phyloP scores from a whole-genome alignment of 2,113 vertebrate genomes.

The Oryzias melastigma region DNA sequence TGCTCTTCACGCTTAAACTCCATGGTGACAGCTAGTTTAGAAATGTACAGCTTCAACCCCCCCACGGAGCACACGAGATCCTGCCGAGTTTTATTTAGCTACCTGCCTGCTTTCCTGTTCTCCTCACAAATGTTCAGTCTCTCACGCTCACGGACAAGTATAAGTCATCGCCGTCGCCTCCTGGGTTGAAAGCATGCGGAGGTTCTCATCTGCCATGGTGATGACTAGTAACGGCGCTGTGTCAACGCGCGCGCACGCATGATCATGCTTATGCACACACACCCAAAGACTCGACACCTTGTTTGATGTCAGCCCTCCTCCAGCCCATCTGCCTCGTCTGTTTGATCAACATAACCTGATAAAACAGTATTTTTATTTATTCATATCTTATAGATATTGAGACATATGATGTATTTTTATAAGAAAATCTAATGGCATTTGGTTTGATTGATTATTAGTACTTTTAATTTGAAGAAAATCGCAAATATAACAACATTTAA shows the following conservation, averaged over 20 bases:
- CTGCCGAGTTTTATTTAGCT: slow-evolving; percentile 61
- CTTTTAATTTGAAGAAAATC: too few species aligned
- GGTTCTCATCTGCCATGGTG: slow-evolving; percentile 56
- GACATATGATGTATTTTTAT: neutral
- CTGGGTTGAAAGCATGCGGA: slow-evolving; percentile 64
- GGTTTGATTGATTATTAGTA: too few species aligned
- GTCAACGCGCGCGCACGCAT: slow-evolving; percentile 25
- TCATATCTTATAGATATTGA: neutral
- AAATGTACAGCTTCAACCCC: slow-evolving; percentile 48
- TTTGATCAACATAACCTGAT: slow-evolving; percentile 15
- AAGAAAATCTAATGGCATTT: neutral
- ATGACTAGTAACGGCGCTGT: slow-evolving; percentile 53
- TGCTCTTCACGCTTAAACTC: slow-evolving; percentile 14
- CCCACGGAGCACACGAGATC: slow-evolving; percentile 57
- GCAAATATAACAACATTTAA: too few species aligned
- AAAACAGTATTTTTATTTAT: slow-evolving; percentile 11
- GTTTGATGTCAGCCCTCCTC: slow-evolving; percentile 66
- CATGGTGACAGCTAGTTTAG: slow-evolving; percentile 28
- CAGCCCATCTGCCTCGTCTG: slow-evolving; percentile 64
- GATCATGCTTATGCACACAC: slow-evolving; percentile 1
- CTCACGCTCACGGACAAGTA: slow-evolving; percentile 16
- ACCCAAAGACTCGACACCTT: slow-evolving; percentile 43
- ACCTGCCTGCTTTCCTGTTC: slow-evolving; percentile 41
- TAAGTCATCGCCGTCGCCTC: slow-evolving; percentile 54
- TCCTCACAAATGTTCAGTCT: slow-evolving; percentile 11